A percentile compares a stretch with the other conserved stretches of the same genome.
These are phyloP conservation scores for Gymnopithys bicolor DNA, from an alignment of 2,797 vertebrate genomes.

Conservation along the genomic window DNA sequence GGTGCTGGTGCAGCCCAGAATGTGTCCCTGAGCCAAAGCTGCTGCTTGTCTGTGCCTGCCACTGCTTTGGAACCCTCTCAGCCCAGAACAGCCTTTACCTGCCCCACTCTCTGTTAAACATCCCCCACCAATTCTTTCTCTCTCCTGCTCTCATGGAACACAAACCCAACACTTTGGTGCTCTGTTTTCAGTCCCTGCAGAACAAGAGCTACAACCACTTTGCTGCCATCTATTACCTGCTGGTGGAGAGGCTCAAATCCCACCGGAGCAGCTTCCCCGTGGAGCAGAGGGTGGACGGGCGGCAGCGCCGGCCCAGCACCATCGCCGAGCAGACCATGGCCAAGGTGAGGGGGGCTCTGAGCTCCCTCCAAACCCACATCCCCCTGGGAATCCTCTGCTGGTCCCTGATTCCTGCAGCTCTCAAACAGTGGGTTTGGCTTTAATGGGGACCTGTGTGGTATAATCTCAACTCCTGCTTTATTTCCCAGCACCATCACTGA, in stretches of 20 bases:
- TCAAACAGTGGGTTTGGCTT: too few species aligned
- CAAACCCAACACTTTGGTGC: background rate
- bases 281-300: slow-evolving; percentile 91
- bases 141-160: accelerated
- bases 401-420: too few species aligned
- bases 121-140: too few species aligned
- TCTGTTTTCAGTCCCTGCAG: slow-evolving; percentile 88
- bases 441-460: too few species aligned
- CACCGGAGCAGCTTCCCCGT: slow-evolving; percentile 97
- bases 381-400: too few species aligned
- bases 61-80: background rate
- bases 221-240: slow-evolving; percentile 97
- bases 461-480: too few species aligned
- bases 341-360: too few species aligned
- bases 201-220: slow-evolving; percentile 99
- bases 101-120: background rate
- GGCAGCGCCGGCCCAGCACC: slow-evolving; percentile 94
- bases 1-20: background rate
- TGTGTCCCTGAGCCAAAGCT: background rate
- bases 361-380: too few species aligned
- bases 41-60: background rate
- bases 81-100: accelerated
- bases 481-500: too few species aligned
- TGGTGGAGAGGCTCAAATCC: slow-evolving; percentile 96
- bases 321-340: slow-evolving; percentile 80